Evolutionary conservation across 2,113 vertebrate genomes (phyloP).

Genomic region (Hemibates koningsi): DNA sequence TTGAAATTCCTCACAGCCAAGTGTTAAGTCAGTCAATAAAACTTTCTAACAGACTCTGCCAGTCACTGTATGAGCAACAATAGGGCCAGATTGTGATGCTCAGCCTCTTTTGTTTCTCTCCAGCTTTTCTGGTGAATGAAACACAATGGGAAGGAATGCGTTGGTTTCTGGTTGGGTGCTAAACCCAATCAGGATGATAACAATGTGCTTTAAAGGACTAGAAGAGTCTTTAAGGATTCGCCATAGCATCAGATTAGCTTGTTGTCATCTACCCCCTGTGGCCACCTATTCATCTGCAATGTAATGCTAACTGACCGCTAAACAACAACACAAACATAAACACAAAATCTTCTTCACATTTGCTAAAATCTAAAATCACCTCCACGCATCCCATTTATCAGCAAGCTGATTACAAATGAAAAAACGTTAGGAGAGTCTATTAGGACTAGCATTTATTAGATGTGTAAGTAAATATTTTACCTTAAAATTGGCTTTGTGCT

Average conservation of each 20-base stretch:
- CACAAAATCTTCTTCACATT: constrained; percentile 10
- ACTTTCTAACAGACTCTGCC: constrained; percentile 43
- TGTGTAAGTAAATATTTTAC: background rate
- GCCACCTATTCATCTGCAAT: constrained; percentile 57
- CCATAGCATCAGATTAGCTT: constrained; percentile 63
- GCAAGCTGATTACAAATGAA: constrained; percentile 31
- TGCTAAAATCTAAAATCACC: constrained; percentile 6
- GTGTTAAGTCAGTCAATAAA: constrained; percentile 49
- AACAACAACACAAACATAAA: constrained; percentile 20
- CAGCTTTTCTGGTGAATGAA: constrained; percentile 47
- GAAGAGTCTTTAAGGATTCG: constrained; percentile 65
- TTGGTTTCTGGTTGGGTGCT: constrained; percentile 59
- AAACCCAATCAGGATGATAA: constrained; percentile 70
- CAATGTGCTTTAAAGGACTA: constrained; percentile 63
- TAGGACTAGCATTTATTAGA: background rate
- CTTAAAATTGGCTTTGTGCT: background rate
- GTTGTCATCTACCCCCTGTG: constrained; percentile 46
- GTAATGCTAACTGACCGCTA: background rate
- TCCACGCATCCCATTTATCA: constrained; percentile 6
- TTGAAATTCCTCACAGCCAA: constrained; percentile 24
- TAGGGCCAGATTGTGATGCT: constrained; percentile 42
- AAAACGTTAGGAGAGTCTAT: background rate
- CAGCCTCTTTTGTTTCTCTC: constrained; percentile 51
- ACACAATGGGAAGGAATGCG: constrained; percentile 67
- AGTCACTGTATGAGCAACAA: constrained; percentile 63